Evolutionary conservation across 2,888 invertebrate species (phyloP).

Genomic region (Linnaemya vulpina): DNA sequence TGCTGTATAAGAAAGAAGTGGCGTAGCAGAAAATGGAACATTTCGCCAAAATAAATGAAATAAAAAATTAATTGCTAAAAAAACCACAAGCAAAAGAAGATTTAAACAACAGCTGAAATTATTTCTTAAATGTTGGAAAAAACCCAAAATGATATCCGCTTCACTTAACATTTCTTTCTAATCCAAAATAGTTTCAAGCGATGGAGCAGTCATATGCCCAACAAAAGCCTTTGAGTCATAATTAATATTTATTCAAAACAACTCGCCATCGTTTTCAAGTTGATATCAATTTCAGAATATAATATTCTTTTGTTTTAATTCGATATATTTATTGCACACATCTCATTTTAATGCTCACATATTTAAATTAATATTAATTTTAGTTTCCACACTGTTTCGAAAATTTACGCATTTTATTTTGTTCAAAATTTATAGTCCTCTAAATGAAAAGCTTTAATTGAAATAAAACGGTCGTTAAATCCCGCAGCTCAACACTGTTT

Average conservation of each 20-base stretch:
- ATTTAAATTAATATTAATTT: neutral
- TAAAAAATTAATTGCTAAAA: slow-evolving; percentile 8
- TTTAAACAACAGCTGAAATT: slow-evolving; percentile 17
- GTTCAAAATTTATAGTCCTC: neutral
- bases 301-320: neutral
- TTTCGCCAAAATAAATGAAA: slow-evolving; percentile 20
- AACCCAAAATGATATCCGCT: slow-evolving; percentile 59
- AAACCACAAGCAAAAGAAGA: slow-evolving; percentile 22
- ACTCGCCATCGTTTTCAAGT: neutral
- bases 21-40: slow-evolving; percentile 3
- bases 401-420: neutral
- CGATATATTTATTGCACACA: neutral
- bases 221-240: neutral
- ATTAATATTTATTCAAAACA: neutral
- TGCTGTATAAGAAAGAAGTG: neutral
- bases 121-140: slow-evolving; percentile 51
- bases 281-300: neutral
- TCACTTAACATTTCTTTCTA: slow-evolving; percentile 34
- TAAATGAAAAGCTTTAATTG: neutral
- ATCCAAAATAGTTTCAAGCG: slow-evolving; percentile 42
- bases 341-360: neutral
- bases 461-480: neutral
- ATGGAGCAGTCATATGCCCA: slow-evolving; percentile 20
- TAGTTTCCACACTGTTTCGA: neutral
- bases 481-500: neutral